Percentiles rank a stretch among this genome's conserved stretches.
Evolutionary conservation across 1,140 invertebrate species (phyloP).

Genomic region (Heliconius hermathena): DNA sequence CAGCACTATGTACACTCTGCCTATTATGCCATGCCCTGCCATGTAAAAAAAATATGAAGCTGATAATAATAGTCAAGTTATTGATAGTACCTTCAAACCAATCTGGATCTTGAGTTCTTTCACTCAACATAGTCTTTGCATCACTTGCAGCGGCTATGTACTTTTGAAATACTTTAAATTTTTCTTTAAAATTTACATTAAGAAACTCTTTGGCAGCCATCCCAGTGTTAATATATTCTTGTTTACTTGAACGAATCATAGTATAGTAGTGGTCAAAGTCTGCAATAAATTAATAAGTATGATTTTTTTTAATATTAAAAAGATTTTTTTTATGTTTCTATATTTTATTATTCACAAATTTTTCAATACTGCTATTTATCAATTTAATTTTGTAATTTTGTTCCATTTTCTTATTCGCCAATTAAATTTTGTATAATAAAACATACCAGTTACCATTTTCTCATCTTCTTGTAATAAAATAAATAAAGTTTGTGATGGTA

Average conservation of each 20-base stretch:
- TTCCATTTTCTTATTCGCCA: neutral
- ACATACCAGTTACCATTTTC: constrained; percentile 85
- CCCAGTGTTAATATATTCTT: constrained; percentile 84
- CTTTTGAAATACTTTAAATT: constrained; percentile 83
- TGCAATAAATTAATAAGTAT: constrained; percentile 42
- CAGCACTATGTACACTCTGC: too few species aligned
- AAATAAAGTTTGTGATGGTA: constrained; percentile 88
- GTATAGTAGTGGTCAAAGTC: constrained; percentile 84
- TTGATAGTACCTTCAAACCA: constrained; percentile 86
- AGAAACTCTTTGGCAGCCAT: constrained; percentile 85
- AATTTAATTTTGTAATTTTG: neutral
- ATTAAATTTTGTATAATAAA: constrained; percentile 29
- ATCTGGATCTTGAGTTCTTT: constrained; percentile 84
- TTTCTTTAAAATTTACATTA: constrained; percentile 84
- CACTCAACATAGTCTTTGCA: constrained; percentile 82
- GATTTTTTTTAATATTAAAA: too few species aligned
- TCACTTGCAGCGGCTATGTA: constrained; percentile 80
- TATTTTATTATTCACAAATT: too few species aligned
- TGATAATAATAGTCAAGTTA: neutral
- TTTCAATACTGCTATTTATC: too few species aligned
- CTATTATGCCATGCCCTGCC: too few species aligned
- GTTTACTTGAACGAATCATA: constrained; percentile 84
- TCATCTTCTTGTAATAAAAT: constrained; percentile 85
- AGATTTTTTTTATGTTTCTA: too few species aligned
- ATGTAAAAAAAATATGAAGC: neutral